Evolutionary conservation across 2,797 vertebrate species (phyloP).

Genomic region (Tragopan temminckii): DNA sequence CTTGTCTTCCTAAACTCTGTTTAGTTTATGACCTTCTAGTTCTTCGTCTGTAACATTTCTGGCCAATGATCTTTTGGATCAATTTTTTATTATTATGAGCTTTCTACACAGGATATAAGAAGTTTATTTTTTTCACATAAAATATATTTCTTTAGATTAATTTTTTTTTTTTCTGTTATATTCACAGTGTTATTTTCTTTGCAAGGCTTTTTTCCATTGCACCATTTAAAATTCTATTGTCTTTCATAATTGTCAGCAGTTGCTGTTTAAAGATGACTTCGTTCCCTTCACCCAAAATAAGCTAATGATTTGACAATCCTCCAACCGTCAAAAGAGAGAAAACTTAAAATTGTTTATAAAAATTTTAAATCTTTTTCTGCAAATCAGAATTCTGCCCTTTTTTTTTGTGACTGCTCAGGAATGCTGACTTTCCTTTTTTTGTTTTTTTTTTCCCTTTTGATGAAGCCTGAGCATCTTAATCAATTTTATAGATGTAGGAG

Average conservation of each 20-base stretch:
- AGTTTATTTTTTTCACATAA: not conserved
- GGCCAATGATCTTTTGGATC: not conserved
- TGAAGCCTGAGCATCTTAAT: not conserved
- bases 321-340: not conserved
- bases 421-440: not conserved
- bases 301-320: not conserved
- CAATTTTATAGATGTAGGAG: not conserved
- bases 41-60: not conserved
- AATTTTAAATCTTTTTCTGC: not conserved
- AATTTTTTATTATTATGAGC: not conserved
- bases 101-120: not conserved
- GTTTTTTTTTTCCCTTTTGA: not conserved
- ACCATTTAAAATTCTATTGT: not conserved
- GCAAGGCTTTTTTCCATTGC: not conserved
- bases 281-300: not conserved
- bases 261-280: not conserved
- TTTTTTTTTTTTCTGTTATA: not conserved
- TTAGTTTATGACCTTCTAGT: not conserved
- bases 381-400: not conserved
- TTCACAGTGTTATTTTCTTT: not conserved
- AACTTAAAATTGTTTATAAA: not conserved
- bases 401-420: not conserved
- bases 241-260: not conserved
- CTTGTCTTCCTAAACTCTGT: not conserved
- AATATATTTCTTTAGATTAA: not conserved